Evolutionary conservation across 2,113 vertebrate genomes (phyloP), one percentile per base, ranked within the genome.

Genomic region (Procavia capensis): DNA sequence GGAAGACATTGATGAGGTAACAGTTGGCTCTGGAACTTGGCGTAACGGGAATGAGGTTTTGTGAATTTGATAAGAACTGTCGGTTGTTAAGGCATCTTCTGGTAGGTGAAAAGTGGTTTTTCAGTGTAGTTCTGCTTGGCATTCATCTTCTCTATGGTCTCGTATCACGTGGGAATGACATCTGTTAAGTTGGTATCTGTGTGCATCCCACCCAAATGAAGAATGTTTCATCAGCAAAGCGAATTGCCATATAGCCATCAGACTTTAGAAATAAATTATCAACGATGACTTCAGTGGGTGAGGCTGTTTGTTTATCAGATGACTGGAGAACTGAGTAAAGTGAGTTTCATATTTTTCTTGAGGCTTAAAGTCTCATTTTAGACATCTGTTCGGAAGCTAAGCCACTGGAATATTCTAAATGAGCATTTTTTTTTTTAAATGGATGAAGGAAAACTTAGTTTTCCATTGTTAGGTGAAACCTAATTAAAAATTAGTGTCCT

Each of bases 131-230:
- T 0, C 64, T 96, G 94, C 95, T 36, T 93, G 85, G 91, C 95
- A 84, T 88, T 22, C 91, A 81, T 97, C 88, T 98, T 98, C 96
- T 97, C 94, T 93, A 95, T 92, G 96, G 96, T 92, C 90, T 96
- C 43, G 98, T 98, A 97, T 97, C 95, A 98, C 54, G 76, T 97
- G 98, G 97, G 94, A 97, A 97, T 96, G 98, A 93, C 97, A 95
- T 98, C 96, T 95, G 92, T 96, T 96, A 98, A 97, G 96, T 98
- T 96, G 91, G 72, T 93, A 88, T 92, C 89, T 97, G 59, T 83
- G 94, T 88, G 70, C 85, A 96, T 98, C 96, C 95, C 96, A 90
- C 96, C 97, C 96, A 97, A 88, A 96, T 96, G 97, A 97, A 96
- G 98, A 98, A 91, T 94, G 96, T 96, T 96, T 92, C 96, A 85